Conservation (phyloP, 2,888 invertebrate species). For the Sesia apiformis region DNA sequence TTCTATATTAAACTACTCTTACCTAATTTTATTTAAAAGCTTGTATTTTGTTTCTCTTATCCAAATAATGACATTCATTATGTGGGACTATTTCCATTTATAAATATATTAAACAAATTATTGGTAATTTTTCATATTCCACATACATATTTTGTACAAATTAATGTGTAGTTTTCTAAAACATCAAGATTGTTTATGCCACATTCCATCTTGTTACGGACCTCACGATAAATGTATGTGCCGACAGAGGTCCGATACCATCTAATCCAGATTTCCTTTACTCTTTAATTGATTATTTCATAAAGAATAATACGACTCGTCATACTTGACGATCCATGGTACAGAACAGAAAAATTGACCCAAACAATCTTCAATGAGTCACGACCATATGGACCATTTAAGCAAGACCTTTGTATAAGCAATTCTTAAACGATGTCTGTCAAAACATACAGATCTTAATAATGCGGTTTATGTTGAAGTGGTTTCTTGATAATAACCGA, state of each 20-base stretch:
- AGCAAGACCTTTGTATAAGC: slow-evolving; percentile 15
- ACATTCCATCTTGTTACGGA: slow-evolving; percentile 41
- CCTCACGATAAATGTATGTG: slow-evolving; percentile 57
- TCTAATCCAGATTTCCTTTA: slow-evolving; percentile 67
- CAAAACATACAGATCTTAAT: slow-evolving; percentile 8
- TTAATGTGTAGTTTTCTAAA: slow-evolving; percentile 6
- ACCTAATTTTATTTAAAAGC: too few species aligned
- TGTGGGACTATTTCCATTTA: too few species aligned
- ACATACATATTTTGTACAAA: too few species aligned
- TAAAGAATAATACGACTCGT: slow-evolving; percentile 66
- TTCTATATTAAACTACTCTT: too few species aligned
- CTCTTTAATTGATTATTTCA: slow-evolving; percentile 69
- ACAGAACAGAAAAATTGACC: slow-evolving; percentile 42
- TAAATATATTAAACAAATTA: too few species aligned
- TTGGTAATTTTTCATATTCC: too few species aligned
- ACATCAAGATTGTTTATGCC: slow-evolving; percentile 30
- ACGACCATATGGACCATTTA: slow-evolving; percentile 26
- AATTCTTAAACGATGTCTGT: background rate
- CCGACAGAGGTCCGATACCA: slow-evolving; percentile 62
- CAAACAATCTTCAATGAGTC: slow-evolving; percentile 44
- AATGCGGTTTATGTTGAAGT: slow-evolving; percentile 17
- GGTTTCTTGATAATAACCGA: slow-evolving; percentile 37
- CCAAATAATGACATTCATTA: too few species aligned
- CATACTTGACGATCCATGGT: slow-evolving; percentile 50
- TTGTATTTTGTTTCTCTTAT: too few species aligned